Evolutionary conservation across 1,140 invertebrate genomes (phyloP), one percentile per base, ranked within the genome.

Genomic region (Nautilus pompilius): DNA sequence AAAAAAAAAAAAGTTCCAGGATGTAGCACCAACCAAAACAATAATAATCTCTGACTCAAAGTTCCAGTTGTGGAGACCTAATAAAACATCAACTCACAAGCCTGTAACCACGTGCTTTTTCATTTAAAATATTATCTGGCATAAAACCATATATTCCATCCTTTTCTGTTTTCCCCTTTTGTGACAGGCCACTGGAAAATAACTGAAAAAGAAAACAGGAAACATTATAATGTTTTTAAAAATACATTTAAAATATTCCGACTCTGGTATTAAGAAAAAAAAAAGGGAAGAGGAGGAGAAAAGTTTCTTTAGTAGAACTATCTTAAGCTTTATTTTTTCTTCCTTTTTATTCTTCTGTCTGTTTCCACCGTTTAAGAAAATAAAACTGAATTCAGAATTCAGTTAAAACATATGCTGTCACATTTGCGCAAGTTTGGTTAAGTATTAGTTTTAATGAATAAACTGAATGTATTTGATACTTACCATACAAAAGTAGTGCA

Each of bases 71-170:
- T 17, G 5, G 36, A 5, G 3, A 60, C 5, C 10, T n/a, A 17
- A 33, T 5, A n/a, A 22, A 17, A n/a, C 2, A 54, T 62, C 51
- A 13, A 80, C 76, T 80, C 82, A 87, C 87, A 68, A 88, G 73
- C 74, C 79, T 84, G 55, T 76, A 76, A 58, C 86, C 87, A 74
- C 88, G 80, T 61, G 70, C 74, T 22, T 87, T 62, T 82, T 89
- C 88, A 59, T 85, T 86, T 15, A 78, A 65, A 46, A 89, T 88
- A 72, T 89, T 88, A n/a, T 72, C 62, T 17, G 74, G 64, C 55
- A 89, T 67, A 79, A 90, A 90, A 13, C 88, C 88, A 36, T 87
- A 75, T 63, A 89, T 88, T 1, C 88, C 88, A 66, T 88, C 82
- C 29, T 68, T 67, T 58, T 79, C 77, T 60, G 87, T 85, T 22